Evolutionary conservation across 2,113 vertebrate species (phyloP), one percentile per base, ranked within the genome.

Genomic region (Cephalophus harveyi): DNA sequence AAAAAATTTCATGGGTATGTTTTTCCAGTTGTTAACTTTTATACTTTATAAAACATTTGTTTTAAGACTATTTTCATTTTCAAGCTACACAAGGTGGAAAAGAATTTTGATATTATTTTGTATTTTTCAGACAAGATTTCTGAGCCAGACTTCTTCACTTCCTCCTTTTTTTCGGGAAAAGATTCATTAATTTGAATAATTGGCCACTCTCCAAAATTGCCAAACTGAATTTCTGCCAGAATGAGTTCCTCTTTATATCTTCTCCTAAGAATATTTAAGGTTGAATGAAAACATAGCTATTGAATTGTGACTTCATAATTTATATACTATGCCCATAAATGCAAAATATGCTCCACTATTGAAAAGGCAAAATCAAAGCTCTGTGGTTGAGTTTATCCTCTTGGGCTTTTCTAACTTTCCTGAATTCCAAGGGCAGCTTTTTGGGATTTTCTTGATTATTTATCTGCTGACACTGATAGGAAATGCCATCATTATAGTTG

Each of bases 321-420:
- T 52, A 16, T 4, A 27, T 12, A 12, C 43, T 6, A 54, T 50
- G 33, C 40, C 33, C 11, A 25, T 74, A 96, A 11, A 30, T 59
- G 30, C 55, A 79, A n/a, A 7, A 21, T 27, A 62, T 1, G 0
- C 14, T 60, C 3, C 16, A 6, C 76, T 83, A 52, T 9, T 46
- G 43, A 94, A 71, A 79, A 92, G 27, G 27, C 57, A 92, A 50
- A 97, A 97, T 81, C 64, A 52, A 16, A 97, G 89, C 23, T 91
- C 48, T 82, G 83, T 89, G 52, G 52, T 60, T 60, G 96, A 96
- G 79, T 97, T 98, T 30, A 60, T 96, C 33, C 79, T 98, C 48
- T 30, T 95, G 96, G 96, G 97, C 5, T 97, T 98, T 82, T 89
- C 89, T 85, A 46, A 97, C 8, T 71, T 95, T 55, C 96, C 85